Evolutionary conservation across 2,797 vertebrate species (phyloP).

Genomic region (Rhodeus uyekii): DNA sequence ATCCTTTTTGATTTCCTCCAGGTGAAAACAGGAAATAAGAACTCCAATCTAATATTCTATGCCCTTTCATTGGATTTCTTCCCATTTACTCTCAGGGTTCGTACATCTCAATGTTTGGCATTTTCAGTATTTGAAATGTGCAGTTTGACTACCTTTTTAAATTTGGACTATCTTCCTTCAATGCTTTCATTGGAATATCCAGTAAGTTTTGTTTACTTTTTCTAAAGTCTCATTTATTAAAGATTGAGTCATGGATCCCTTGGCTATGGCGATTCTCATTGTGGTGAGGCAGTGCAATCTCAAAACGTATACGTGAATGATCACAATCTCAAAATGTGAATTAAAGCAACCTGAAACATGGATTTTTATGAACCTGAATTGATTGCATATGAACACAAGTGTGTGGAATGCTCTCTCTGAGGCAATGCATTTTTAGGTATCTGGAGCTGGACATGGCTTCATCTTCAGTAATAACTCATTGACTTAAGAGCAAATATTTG

Average conservation of each 20-base stretch:
- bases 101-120: background rate
- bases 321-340: no score
- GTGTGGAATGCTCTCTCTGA: background rate
- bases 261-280: no score
- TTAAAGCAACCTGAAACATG: background rate
- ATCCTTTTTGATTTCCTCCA: background rate
- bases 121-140: background rate
- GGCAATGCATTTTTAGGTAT: background rate
- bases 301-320: background rate
- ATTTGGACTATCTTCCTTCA: background rate
- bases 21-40: background rate
- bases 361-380: background rate
- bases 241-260: background rate
- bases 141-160: background rate
- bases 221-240: background rate
- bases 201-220: background rate
- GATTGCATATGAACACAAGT: background rate
- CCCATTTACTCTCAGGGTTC: background rate
- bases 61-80: background rate
- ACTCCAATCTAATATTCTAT: background rate
- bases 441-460: background rate
- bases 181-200: background rate
- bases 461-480: background rate
- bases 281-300: background rate
- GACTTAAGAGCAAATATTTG: constrained; percentile 4